Conservation (phyloP, 2,797 vertebrate species). For the Tapera naevia region DNA sequence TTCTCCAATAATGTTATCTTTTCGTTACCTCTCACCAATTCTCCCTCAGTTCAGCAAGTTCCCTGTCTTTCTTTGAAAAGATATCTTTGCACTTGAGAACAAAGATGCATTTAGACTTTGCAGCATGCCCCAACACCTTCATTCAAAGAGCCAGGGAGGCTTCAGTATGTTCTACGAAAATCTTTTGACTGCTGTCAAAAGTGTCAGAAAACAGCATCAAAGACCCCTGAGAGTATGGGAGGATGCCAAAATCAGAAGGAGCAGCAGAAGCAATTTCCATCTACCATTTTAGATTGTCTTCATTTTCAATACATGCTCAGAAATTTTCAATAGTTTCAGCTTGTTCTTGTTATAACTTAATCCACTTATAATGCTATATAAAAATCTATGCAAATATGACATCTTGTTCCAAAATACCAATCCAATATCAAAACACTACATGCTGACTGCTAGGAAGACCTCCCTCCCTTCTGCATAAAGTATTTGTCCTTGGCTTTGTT, state of each 20-base stretch:
- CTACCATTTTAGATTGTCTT: not conserved
- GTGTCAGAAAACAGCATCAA: slow-evolving; percentile 21
- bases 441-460: not conserved
- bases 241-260: not conserved
- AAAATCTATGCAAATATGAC: not conserved
- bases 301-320: not conserved
- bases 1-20: not conserved
- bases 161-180: slow-evolving; percentile 7
- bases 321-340: not conserved
- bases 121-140: not conserved
- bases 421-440: not conserved
- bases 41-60: not conserved
- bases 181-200: slow-evolving; percentile 13
- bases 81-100: not conserved
- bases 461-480: not conserved
- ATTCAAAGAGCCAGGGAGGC: not conserved
- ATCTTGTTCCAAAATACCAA: not conserved
- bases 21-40: not conserved
- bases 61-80: not conserved
- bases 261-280: not conserved
- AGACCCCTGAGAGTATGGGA: not conserved
- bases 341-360: not conserved
- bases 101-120: not conserved
- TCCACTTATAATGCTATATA: not conserved
- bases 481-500: not conserved